phyloP scores from a whole-genome alignment of 2,888 invertebrate genomes.

The Miltochrista miniata region DNA sequence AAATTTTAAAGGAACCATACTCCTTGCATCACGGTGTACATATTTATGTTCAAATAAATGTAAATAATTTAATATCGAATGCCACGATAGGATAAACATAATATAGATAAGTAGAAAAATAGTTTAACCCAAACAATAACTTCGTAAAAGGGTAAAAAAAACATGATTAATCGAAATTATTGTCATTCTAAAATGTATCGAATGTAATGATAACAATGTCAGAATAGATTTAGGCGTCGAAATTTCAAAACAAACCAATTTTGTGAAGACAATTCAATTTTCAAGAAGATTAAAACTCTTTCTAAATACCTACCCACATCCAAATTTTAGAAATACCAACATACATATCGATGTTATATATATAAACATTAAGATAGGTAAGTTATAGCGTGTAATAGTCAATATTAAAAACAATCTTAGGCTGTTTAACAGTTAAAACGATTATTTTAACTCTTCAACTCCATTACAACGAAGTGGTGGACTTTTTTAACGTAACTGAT shows the following conservation, averaged over 20 bases:
- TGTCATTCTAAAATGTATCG: conserved; percentile 60
- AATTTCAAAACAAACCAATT: conserved; percentile 42
- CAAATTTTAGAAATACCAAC: conserved; percentile 78
- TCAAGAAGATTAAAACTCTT: conserved; percentile 49
- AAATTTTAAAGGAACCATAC: conserved; percentile 79
- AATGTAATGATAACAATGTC: conserved; percentile 58
- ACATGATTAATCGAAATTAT: conserved; percentile 70
- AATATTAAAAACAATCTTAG: conserved; percentile 69
- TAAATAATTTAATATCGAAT: conserved; percentile 65
- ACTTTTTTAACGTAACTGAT: conserved; percentile 38
- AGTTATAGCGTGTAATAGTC: conserved; percentile 73
- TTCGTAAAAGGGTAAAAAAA: conserved; percentile 58
- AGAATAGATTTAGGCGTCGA: conserved; percentile 63
- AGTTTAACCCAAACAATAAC: conserved; percentile 48
- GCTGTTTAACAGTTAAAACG: conserved; percentile 74
- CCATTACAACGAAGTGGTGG: conserved; percentile 30
- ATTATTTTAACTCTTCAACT: conserved; percentile 41
- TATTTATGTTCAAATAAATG: conserved; percentile 62
- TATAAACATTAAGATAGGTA: conserved; percentile 67
- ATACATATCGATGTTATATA: conserved; percentile 83
- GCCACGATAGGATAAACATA: conserved; percentile 43
- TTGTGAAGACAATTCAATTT: conserved; percentile 51
- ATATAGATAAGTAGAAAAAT: conserved; percentile 58
- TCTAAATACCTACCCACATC: conserved; percentile 44
- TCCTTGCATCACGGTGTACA: conserved; percentile 80